These are phyloP conservation scores for Pelvicachromis taeniatus DNA, from an alignment of 2,113 vertebrate species.

Conservation along the genomic window DNA sequence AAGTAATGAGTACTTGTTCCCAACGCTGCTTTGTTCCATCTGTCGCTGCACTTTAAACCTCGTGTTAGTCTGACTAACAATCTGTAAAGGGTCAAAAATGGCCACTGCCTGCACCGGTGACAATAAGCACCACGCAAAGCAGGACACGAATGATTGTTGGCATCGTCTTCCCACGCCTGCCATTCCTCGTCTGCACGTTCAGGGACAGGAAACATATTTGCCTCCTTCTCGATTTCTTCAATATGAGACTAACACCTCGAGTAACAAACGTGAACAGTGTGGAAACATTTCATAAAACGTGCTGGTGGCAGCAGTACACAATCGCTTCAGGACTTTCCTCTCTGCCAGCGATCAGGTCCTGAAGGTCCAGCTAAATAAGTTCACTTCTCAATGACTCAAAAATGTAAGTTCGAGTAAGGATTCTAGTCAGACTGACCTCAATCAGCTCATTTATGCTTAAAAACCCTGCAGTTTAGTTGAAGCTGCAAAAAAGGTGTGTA, in stretches of 20 bases:
- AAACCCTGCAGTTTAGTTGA: not conserved
- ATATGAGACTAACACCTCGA: not conserved
- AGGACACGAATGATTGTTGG: not conserved
- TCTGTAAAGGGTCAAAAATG: not conserved
- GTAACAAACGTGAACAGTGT: not conserved
- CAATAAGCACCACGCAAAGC: not conserved
- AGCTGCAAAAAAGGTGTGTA: not conserved
- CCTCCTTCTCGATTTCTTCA: not conserved
- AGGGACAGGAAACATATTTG: not conserved
- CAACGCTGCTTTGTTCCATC: not conserved
- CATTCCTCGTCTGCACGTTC: not conserved
- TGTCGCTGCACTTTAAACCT: not conserved
- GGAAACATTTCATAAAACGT: not conserved
- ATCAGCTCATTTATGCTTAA: not conserved
- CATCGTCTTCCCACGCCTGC: not conserved
- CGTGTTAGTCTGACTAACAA: too few species aligned
- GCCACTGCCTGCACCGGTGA: not conserved
- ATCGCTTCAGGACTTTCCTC: not conserved
- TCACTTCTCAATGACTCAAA: not conserved
- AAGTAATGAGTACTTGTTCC: not conserved
- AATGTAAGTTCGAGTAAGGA: not conserved
- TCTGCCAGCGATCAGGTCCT: too few species aligned
- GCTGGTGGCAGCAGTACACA: not conserved
- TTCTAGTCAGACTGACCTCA: not conserved
- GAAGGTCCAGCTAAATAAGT: not conserved